Percentiles rank a stretch among this genome's conserved stretches.
phyloP scores from a whole-genome alignment of 2,797 vertebrate genomes.

The Nothura maculosa region DNA sequence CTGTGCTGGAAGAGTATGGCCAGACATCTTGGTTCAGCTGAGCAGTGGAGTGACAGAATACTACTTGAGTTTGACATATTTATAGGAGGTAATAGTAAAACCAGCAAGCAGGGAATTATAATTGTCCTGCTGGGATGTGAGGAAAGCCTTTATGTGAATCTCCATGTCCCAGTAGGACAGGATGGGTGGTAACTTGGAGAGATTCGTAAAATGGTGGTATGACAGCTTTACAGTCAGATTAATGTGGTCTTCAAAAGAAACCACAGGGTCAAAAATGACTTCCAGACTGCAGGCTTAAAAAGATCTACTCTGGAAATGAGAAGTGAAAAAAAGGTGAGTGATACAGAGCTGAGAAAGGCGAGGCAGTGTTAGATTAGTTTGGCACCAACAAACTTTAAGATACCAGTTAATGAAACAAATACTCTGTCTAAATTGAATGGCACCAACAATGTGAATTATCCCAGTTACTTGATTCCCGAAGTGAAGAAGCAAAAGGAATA shows the following conservation, averaged over 20 bases:
- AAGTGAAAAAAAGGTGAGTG: background rate
- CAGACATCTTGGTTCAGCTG: slow-evolving; percentile 49
- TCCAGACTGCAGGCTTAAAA: slow-evolving; percentile 52
- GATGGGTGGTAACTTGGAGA: slow-evolving; percentile 77
- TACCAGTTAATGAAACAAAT: background rate
- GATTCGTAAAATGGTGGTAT: slow-evolving; percentile 58
- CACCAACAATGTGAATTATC: background rate
- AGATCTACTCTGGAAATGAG: slow-evolving; percentile 49
- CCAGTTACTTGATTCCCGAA: background rate
- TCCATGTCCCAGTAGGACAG: slow-evolving; percentile 59
- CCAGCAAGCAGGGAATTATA: slow-evolving; percentile 58
- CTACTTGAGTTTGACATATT: slow-evolving; percentile 51
- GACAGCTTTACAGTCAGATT: slow-evolving; percentile 76
- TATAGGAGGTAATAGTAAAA: slow-evolving; percentile 68
- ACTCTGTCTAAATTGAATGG: background rate
- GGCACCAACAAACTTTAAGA: background rate
- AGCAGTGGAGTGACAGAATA: slow-evolving; percentile 58
- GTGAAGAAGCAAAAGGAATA: background rate
- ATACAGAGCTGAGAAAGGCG: slow-evolving; percentile 19
- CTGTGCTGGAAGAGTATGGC: slow-evolving; percentile 35
- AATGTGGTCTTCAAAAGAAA: slow-evolving; percentile 72
- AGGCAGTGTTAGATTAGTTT: background rate
- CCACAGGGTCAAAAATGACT: slow-evolving; percentile 65
- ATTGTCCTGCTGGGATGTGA: slow-evolving; percentile 77
- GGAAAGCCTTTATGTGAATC: slow-evolving; percentile 77